phyloP scores from a whole-genome alignment of 2,888 invertebrate species.

The Cataglyphis livida region DNA sequence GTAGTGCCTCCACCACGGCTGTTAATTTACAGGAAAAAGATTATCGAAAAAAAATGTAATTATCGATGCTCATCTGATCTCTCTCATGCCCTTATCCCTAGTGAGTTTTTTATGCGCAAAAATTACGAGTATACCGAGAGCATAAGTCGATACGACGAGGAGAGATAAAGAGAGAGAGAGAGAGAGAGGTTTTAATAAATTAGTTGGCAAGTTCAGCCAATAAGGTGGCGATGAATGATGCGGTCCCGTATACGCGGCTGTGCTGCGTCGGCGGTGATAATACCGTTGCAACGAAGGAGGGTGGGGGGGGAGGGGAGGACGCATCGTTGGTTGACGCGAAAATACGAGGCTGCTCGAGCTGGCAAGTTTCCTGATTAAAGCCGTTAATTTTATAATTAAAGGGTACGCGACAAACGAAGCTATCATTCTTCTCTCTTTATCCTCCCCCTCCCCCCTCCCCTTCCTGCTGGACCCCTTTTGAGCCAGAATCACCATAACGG shows the following conservation, averaged over 20 bases:
- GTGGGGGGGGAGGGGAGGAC: neutral
- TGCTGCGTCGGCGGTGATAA: conserved; percentile 78
- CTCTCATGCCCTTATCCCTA: neutral
- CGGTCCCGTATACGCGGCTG: conserved; percentile 65
- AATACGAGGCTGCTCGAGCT: conserved; percentile 76
- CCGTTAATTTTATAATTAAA: conserved; percentile 83
- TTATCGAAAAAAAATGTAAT: conserved; percentile 38
- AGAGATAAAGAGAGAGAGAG: neutral
- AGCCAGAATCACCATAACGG: conserved; percentile 38
- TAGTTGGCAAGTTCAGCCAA: conserved; percentile 78
- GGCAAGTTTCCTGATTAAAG: conserved; percentile 83
- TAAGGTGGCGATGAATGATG: conserved; percentile 78
- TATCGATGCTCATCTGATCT: neutral
- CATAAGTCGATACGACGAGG: neutral
- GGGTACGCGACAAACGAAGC: conserved; percentile 53
- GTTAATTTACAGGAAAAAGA: conserved; percentile 30
- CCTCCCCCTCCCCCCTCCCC: neutral
- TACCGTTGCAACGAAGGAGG: conserved; percentile 73
- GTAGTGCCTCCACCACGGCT: neutral
- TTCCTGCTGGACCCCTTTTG: neutral
- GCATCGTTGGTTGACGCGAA: conserved; percentile 74
- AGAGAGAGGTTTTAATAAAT: conserved; percentile 77
- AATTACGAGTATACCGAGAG: conserved; percentile 1
- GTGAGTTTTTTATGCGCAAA: conserved; percentile 13
- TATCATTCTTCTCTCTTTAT: neutral